A percentile compares a stretch with the other conserved stretches of the same genome.
phyloP scores from a whole-genome alignment of 2,888 invertebrate genomes.

The Koerneria pararmatus region DNA sequence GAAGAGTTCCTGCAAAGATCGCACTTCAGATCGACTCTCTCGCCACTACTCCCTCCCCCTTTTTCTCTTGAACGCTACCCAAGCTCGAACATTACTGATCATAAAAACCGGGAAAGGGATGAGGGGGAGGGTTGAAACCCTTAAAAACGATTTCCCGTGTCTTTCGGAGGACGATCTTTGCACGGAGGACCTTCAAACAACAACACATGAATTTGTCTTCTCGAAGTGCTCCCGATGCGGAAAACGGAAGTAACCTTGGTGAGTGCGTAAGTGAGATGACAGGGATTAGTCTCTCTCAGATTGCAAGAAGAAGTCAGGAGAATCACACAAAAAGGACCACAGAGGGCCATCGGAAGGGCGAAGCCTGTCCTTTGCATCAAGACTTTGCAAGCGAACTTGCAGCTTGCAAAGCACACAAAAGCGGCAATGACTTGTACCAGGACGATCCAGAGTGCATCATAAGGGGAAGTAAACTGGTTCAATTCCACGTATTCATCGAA shows the following conservation, averaged over 20 bases:
- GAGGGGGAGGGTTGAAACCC: conserved; percentile 16
- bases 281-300: conserved; percentile 75
- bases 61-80: too few species aligned
- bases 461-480: conserved; percentile 55
- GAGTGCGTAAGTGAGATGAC: conserved; percentile 74
- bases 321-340: conserved; percentile 82
- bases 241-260: conserved; percentile 60
- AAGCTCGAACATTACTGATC: too few species aligned
- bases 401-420: conserved; percentile 62
- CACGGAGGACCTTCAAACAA: background rate
- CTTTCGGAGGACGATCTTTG: background rate
- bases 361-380: conserved; percentile 90
- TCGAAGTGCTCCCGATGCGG: background rate
- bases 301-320: conserved; percentile 40
- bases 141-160: conserved; percentile 7
- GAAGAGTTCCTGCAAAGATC: conserved; percentile 64
- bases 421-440: conserved; percentile 58
- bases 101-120: too few species aligned
- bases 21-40: too few species aligned
- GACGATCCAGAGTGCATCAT: conserved; percentile 60
- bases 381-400: conserved; percentile 64
- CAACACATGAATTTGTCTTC: background rate
- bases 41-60: too few species aligned
- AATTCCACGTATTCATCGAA: conserved; percentile 54
- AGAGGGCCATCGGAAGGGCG: conserved; percentile 88